These are phyloP conservation scores for Actinia equina DNA, from an alignment of 64 coral and sea anemone species.

Conservation along the genomic window DNA sequence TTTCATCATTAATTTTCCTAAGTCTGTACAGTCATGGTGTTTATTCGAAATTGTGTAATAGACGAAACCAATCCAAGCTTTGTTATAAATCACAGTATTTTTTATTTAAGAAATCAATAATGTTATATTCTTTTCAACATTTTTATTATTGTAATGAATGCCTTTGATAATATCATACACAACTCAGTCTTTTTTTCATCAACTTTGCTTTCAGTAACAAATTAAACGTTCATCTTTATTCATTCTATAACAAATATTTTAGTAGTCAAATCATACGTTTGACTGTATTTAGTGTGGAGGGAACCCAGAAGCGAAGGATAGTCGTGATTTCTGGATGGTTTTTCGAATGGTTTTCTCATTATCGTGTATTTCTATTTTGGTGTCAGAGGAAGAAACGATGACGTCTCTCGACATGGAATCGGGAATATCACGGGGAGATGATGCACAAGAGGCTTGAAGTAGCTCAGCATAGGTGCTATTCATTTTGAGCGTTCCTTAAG, in stretches of 20 bases:
- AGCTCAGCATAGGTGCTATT: not conserved
- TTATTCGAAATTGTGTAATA: not conserved
- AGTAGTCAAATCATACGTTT: too few relatives aligned
- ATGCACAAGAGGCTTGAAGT: not conserved
- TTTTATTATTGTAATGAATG: not conserved
- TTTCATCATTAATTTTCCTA: not conserved
- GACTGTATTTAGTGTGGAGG: not conserved
- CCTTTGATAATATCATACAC: not conserved
- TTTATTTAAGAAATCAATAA: not conserved
- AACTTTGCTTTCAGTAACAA: not conserved
- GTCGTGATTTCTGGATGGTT: not conserved
- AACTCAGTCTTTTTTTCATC: not conserved
- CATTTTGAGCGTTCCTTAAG: not conserved
- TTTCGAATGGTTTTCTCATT: not conserved
- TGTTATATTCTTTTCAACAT: not conserved
- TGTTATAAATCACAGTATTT: not conserved
- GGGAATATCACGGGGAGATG: not conserved
- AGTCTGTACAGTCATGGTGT: not conserved
- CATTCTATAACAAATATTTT: not conserved
- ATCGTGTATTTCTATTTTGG: not conserved
- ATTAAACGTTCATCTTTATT: not conserved
- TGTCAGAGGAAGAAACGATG: not conserved
- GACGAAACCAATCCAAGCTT: not conserved
- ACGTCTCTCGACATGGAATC: not conserved
- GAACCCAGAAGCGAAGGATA: not conserved